Evolutionary conservation across 2,113 vertebrate genomes (phyloP), one percentile per base, ranked within the genome.

Genomic region (Hepsetus odoe): DNA sequence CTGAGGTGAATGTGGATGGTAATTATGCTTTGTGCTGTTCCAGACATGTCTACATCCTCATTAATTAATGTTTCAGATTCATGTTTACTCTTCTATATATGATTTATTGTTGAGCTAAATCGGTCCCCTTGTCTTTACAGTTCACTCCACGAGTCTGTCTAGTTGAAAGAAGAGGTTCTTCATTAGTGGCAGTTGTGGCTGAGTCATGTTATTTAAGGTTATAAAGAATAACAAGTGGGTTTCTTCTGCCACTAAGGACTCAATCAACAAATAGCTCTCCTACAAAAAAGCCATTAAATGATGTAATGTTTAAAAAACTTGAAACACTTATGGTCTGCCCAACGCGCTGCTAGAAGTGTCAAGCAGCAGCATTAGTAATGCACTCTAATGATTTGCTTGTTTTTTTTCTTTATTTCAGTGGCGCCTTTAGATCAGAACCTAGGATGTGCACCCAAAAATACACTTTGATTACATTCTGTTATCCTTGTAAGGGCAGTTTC

Each of bases 351-450:
- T 80, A 80, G 4, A 32, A 38, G 66, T 76, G 30, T 65, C 75
- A 53, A 86, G 72, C 72, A 80, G 74, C 83, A 87, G 73, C 61
- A 80, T 83, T 86, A 85, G 85, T 85, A 81, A 90, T 86, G 72
- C 64, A 66, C 80, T 79, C 75, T 85, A 86, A 80, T 69, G 71
- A 46, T 77, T 70, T 51, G 80, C n/a, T n/a, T n/a, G n/a, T n/a
- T 67, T 67, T 56, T 81, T 66, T 59, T 70, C 76, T 88, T 81
- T 85, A 76, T 79, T 81, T 42, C 13, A 85, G 18, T n/a, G 46
- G 80, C 66, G 53, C 70, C 73, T 62, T 74, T 81, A 77, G 85
- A 78, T 76, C 53, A 82, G 76, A 70, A 67, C 22, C 56, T 24
- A 22, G 20, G 26, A 75, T 35, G 32, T 53, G 12, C 46, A 58